Evolutionary conservation across 2,797 vertebrate species (phyloP).

Genomic region (Apogon hyalosoma): DNA sequence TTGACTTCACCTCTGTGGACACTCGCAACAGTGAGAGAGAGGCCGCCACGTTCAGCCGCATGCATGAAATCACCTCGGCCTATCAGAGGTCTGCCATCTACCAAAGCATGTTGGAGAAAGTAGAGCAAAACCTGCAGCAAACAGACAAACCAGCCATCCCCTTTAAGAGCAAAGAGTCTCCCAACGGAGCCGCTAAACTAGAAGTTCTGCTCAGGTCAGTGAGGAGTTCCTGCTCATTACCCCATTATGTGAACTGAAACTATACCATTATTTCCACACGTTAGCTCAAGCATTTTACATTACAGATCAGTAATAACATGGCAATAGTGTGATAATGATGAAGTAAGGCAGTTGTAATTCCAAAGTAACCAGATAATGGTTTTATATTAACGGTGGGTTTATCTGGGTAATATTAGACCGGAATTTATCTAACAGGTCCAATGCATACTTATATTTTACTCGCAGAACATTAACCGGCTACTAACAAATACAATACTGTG

Average conservation of each 20-base stretch:
- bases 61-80: constrained; percentile 88
- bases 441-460: no score
- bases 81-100: constrained; percentile 88
- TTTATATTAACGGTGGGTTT: no score
- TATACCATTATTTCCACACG: no score
- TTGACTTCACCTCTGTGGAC: constrained; percentile 96
- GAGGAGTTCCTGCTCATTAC: not conserved
- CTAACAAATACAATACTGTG: no score
- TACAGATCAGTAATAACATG: no score
- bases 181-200: constrained; percentile 84
- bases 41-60: constrained; percentile 89
- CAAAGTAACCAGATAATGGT: no score
- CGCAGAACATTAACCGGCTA: no score
- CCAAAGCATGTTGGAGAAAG: constrained; percentile 80
- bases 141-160: constrained; percentile 85
- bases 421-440: no score
- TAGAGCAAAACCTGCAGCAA: constrained; percentile 80
- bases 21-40: constrained; percentile 91
- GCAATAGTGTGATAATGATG: no score
- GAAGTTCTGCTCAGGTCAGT: constrained; percentile 90
- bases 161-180: constrained; percentile 92
- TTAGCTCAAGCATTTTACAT: no score
- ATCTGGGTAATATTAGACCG: no score
- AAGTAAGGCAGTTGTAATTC: no score
- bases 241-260: not conserved